These are phyloP conservation scores for Motacilla tschutschensis DNA, from an alignment of 2,113 vertebrate species.

Conservation along the genomic window DNA sequence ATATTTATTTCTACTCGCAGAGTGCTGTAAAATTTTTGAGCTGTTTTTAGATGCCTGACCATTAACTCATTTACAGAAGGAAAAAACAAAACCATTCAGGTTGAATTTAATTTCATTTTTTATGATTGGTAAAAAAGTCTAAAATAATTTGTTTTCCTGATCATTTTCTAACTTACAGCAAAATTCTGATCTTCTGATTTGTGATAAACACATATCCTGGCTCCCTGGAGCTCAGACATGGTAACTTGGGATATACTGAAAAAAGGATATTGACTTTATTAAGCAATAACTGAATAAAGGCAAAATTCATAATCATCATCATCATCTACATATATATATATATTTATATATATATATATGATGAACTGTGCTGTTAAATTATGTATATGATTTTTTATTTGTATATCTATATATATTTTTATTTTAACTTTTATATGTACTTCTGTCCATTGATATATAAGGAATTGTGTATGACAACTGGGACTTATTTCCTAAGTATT, in stretches of 20 bases:
- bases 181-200: background rate
- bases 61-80: background rate
- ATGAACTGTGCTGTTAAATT: background rate
- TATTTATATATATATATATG: background rate
- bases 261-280: background rate
- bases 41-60: background rate
- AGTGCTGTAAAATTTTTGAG: background rate
- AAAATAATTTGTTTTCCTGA: background rate
- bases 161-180: background rate
- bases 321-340: background rate
- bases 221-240: accelerated
- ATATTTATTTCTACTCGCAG: background rate
- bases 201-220: background rate
- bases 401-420: too few relatives aligned
- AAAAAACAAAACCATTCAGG: background rate
- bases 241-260: background rate
- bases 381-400: background rate
- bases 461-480: background rate
- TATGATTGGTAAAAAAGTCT: background rate
- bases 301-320: background rate
- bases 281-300: background rate
- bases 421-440: background rate
- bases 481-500: background rate
- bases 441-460: background rate
- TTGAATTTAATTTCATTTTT: background rate